Conservation (phyloP, 2,113 vertebrate genomes). For the Ochotona curzoniae region DNA sequence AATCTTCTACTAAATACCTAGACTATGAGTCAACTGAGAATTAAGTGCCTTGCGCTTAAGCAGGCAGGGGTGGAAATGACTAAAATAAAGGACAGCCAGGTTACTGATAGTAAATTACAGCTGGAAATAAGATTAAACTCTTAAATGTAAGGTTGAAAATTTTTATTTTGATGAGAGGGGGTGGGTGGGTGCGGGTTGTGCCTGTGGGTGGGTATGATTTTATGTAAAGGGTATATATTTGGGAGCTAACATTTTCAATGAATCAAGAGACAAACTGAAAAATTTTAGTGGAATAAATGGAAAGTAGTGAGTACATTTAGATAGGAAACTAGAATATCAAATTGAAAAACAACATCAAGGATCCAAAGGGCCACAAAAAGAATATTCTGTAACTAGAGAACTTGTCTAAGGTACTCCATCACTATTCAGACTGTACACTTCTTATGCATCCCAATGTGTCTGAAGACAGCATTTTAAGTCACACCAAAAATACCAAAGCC, state of each 20-base stretch:
- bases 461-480: conserved; percentile 81
- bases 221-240: background rate
- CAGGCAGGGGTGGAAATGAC: conserved; percentile 81
- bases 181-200: too few species aligned
- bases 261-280: conserved; percentile 31
- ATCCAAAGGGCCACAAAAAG: conserved; percentile 67
- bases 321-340: conserved; percentile 63
- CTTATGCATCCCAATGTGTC: conserved; percentile 76
- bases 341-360: conserved; percentile 38
- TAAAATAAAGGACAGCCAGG: conserved; percentile 76
- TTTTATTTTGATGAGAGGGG: background rate
- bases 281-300: conserved; percentile 68
- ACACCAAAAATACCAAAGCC: conserved; percentile 80
- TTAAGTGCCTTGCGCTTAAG: conserved; percentile 75
- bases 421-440: conserved; percentile 70
- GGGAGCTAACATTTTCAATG: conserved; percentile 16
- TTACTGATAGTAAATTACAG: conserved; percentile 82
- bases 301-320: conserved; percentile 20
- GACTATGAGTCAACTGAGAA: conserved; percentile 85
- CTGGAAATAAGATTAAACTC: conserved; percentile 81
- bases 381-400: conserved; percentile 69
- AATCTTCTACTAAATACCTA: conserved; percentile 85
- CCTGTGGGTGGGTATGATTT: background rate
- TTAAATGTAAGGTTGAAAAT: conserved; percentile 63
- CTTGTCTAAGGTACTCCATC: conserved; percentile 77